Base-by-base conservation (phyloP, 2,113 vertebrate species). In the Scomber colias region DNA sequence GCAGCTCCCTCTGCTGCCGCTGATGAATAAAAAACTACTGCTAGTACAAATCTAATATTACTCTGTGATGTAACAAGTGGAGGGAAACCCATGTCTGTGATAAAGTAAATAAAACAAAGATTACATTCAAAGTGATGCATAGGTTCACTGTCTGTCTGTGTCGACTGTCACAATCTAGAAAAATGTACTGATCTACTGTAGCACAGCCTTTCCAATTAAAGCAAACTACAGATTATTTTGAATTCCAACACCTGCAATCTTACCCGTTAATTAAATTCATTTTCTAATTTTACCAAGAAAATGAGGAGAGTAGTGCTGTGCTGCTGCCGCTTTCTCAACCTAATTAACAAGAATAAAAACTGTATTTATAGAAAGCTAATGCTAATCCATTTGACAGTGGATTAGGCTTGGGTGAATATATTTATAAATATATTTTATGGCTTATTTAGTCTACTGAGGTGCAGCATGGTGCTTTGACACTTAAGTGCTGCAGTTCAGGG, bases 1-100 rank as follows among this genome's bases (percentile, higher is more conserved):
- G 90, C 90, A 89, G 86, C 92, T 90, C 87, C 93, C 90, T 90
- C 87, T 91, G 88, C 89, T 88, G 88, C 89, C 78, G 74, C 56
- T 74, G 61, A 0, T 62, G 80, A 81, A 80, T 83, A 87, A 89
- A 83, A 90, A 89, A 59, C 77, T 59, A 84, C 50, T 76, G 71
- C 83, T 57, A 21, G 66, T 31, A 61, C 44, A 80, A 86, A 86
- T 81, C 30, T 68, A 72, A 88, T 71, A 84, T 56, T 80, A 27
- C 60, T 51, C 11, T 72, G 74, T 67, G 66, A 80, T 57, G 46
- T 78, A 71, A 79, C 15, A 71, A 46, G 54, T 69, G 31, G 35
- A 73, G 67, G 67, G 50, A 72, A 79, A 55, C 30, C 55, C 60
- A 2, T 5, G 8, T 62, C 74, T 70, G n/a, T 69, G 53, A 74